phyloP scores from a whole-genome alignment of 2,113 vertebrate genomes.

The Halcyon senegalensis region DNA sequence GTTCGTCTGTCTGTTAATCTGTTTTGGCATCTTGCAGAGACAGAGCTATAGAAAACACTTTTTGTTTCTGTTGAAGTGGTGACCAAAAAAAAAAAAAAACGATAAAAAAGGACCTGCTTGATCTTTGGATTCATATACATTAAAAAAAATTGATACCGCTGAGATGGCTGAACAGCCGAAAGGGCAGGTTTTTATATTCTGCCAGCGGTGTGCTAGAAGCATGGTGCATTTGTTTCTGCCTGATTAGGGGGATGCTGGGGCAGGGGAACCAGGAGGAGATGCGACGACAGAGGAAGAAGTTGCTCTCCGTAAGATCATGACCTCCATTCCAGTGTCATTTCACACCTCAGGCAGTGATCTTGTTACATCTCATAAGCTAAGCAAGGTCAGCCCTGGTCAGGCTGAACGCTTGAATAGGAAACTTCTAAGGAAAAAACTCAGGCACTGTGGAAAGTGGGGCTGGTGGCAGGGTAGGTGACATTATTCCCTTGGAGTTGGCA shows the following conservation, averaged over 20 bases:
- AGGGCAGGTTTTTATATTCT: constrained; percentile 40
- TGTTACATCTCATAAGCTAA: constrained; percentile 64
- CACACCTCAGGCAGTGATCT: constrained; percentile 69
- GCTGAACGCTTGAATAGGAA: constrained; percentile 51
- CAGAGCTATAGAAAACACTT: background rate
- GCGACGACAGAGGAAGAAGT: background rate
- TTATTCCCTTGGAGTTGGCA: constrained; percentile 41
- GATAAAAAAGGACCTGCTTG: background rate
- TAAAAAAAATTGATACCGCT: background rate
- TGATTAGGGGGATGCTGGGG: constrained; percentile 20
- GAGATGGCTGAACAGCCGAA: background rate
- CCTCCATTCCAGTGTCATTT: constrained; percentile 69
- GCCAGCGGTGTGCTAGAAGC: constrained; percentile 10
- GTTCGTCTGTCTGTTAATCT: background rate
- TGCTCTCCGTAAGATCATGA: constrained; percentile 44
- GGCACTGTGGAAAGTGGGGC: background rate
- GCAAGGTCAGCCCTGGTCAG: constrained; percentile 68
- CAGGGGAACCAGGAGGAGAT: constrained; percentile 1
- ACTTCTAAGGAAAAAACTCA: constrained; percentile 48
- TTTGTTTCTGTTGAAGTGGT: background rate
- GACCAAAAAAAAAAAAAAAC: background rate
- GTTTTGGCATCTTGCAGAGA: background rate
- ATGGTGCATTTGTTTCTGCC: background rate
- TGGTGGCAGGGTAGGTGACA: constrained; percentile 38
- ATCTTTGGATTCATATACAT: constrained; percentile 18